Conservation (phyloP, 1,140 invertebrate species). For the Drosophila trapezifrons region DNA sequence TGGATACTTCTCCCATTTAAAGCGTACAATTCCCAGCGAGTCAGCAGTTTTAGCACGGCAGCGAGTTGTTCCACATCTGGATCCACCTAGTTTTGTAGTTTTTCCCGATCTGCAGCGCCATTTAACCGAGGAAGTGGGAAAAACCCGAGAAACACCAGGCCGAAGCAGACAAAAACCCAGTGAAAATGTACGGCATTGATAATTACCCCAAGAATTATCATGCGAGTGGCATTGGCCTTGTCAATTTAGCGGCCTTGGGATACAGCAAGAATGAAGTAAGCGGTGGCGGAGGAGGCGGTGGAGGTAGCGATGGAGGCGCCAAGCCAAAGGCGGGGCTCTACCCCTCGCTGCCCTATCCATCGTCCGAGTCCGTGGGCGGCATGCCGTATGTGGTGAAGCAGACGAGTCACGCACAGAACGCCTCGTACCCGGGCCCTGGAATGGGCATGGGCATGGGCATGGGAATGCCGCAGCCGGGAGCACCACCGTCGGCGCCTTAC, state of each 20-base stretch:
- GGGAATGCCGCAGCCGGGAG: slow-evolving; percentile 50
- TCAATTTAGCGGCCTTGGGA: slow-evolving; percentile 77
- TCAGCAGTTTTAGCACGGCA: slow-evolving; percentile 68
- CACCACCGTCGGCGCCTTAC: slow-evolving; percentile 41
- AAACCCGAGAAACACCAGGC: background rate
- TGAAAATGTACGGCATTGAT: slow-evolving; percentile 74
- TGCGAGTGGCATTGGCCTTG: slow-evolving; percentile 79
- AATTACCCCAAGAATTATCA: slow-evolving; percentile 83
- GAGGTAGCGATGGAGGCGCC: slow-evolving; percentile 5
- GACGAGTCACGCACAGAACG: slow-evolving; percentile 55
- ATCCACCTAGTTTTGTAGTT: slow-evolving; percentile 21
- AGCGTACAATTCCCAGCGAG: slow-evolving; percentile 64
- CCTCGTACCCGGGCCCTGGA: slow-evolving; percentile 34
- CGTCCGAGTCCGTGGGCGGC: slow-evolving; percentile 59
- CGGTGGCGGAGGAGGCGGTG: slow-evolving; percentile 8
- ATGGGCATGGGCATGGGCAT: slow-evolving; percentile 33
- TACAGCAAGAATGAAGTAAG: slow-evolving; percentile 77
- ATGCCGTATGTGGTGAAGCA: slow-evolving; percentile 74
- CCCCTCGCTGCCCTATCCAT: slow-evolving; percentile 74
- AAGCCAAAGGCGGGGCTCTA: slow-evolving; percentile 69
- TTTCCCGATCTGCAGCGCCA: slow-evolving; percentile 39
- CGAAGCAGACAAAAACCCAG: slow-evolving; percentile 10
- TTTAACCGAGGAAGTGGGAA: slow-evolving; percentile 35
- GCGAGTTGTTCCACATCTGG: slow-evolving; percentile 37
- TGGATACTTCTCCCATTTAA: slow-evolving; percentile 76